Conservation (phyloP, 2,888 invertebrate species). For the Apomyelois bistriatella region DNA sequence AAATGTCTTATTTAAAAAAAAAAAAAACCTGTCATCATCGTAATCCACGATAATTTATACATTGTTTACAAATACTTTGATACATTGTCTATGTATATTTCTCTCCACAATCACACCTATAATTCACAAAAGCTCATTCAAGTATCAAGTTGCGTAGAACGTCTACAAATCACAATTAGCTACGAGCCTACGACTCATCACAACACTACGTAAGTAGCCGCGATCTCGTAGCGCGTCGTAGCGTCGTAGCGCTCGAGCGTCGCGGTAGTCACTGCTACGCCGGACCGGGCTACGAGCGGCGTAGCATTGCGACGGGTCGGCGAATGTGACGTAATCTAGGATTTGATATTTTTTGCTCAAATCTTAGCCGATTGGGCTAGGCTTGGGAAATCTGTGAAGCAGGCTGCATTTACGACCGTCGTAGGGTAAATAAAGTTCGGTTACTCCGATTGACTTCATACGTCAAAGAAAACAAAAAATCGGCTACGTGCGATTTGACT, state of each 20-base stretch:
- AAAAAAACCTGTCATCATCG: too few species aligned
- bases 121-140: neutral
- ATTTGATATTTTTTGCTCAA: constrained; percentile 1
- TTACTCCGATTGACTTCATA: too few species aligned
- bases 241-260: constrained; percentile 43
- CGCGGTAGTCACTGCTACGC: constrained; percentile 67
- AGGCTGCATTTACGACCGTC: neutral
- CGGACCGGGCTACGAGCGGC: constrained; percentile 38
- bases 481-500: too few species aligned
- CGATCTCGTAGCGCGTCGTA: constrained; percentile 22
- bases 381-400: neutral
- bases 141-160: neutral
- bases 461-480: too few species aligned
- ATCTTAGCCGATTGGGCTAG: constrained; percentile 8
- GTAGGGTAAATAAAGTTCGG: too few species aligned
- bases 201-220: too few species aligned
- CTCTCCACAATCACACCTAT: neutral
- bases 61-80: too few species aligned
- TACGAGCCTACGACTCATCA: too few species aligned
- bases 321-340: constrained; percentile 47
- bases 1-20: too few species aligned
- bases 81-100: too few species aligned
- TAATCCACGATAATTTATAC: too few species aligned
- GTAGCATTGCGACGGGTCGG: constrained; percentile 47
- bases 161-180: too few species aligned